phyloP scores from a whole-genome alignment of 2,797 vertebrate genomes.

The Masticophis lateralis region DNA sequence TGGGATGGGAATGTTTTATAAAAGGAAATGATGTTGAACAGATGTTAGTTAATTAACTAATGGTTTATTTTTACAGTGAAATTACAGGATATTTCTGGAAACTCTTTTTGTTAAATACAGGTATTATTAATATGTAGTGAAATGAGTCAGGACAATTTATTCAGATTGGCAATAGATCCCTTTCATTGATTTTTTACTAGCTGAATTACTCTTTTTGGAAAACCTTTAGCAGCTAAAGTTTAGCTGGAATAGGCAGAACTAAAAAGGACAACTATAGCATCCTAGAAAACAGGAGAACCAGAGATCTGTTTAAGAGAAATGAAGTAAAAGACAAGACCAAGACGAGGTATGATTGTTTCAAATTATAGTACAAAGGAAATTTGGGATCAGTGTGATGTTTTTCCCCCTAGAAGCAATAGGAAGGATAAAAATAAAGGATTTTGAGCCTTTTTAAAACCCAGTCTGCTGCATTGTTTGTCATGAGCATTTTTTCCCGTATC shows the following conservation, averaged over 20 bases:
- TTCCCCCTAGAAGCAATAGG: not conserved
- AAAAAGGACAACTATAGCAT: not conserved
- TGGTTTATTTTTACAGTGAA: not conserved
- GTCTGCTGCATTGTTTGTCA: not conserved
- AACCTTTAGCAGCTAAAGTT: not conserved
- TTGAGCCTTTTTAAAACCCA: not conserved
- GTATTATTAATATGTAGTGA: not conserved
- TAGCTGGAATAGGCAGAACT: not conserved
- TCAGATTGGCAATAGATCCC: not conserved
- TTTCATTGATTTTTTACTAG: not conserved
- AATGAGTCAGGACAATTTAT: not conserved
- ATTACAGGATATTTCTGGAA: conserved; percentile 1
- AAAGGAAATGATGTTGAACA: not conserved
- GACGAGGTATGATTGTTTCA: not conserved
- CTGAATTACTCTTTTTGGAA: not conserved
- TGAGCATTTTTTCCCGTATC: not conserved
- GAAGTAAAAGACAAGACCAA: not conserved
- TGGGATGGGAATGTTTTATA: not conserved
- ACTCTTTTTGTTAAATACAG: not conserved
- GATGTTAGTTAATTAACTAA: conserved; percentile 5
- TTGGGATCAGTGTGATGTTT: not conserved
- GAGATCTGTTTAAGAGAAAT: not conserved
- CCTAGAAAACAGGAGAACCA: not conserved
- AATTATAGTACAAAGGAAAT: not conserved
- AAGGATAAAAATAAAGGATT: not conserved